Percentiles rank a stretch among this genome's conserved stretches.
phyloP scores from a whole-genome alignment of 2,888 invertebrate genomes.

The Caenorhabditis imperialis region DNA sequence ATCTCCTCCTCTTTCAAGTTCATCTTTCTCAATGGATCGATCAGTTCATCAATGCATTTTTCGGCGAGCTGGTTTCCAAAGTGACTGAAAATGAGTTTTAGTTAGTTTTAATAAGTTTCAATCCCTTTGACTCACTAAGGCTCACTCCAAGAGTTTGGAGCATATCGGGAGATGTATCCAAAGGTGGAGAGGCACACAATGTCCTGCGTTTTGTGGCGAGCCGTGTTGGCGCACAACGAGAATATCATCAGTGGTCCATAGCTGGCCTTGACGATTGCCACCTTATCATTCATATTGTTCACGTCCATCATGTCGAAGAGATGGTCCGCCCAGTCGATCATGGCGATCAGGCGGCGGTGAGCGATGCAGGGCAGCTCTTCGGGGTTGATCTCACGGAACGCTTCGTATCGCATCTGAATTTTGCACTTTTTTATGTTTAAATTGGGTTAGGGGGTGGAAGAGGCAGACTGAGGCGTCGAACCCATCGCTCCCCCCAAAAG shows the following conservation, averaged over 20 bases:
- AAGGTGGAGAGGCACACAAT: slow-evolving; percentile 73
- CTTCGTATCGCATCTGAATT: slow-evolving; percentile 76
- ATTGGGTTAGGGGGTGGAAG: neutral
- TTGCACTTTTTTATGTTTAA: neutral
- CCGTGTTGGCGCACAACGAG: slow-evolving; percentile 55
- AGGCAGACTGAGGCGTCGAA: too few relatives aligned
- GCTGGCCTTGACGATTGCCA: slow-evolving; percentile 72
- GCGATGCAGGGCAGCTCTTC: slow-evolving; percentile 72
- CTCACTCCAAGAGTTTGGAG: slow-evolving; percentile 64
- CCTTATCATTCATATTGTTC: slow-evolving; percentile 74
- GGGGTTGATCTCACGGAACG: slow-evolving; percentile 70
- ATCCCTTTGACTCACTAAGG: slow-evolving; percentile 73
- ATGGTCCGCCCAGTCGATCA: slow-evolving; percentile 77
- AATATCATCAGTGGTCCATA: slow-evolving; percentile 76
- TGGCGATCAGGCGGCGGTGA: slow-evolving; percentile 73
- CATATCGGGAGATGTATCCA: slow-evolving; percentile 71
- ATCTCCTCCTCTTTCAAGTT: slow-evolving; percentile 76
- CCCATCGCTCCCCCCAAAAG: too few relatives aligned
- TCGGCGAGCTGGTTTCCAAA: slow-evolving; percentile 76
- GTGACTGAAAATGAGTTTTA: slow-evolving; percentile 63
- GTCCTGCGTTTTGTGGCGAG: slow-evolving; percentile 55
- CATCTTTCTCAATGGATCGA: slow-evolving; percentile 73
- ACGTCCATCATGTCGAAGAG: slow-evolving; percentile 76
- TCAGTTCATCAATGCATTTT: slow-evolving; percentile 73
- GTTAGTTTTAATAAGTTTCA: too few relatives aligned